Evolutionary conservation across 1,140 invertebrate species (phyloP).

Genomic region (Drosophila rufa): DNA sequence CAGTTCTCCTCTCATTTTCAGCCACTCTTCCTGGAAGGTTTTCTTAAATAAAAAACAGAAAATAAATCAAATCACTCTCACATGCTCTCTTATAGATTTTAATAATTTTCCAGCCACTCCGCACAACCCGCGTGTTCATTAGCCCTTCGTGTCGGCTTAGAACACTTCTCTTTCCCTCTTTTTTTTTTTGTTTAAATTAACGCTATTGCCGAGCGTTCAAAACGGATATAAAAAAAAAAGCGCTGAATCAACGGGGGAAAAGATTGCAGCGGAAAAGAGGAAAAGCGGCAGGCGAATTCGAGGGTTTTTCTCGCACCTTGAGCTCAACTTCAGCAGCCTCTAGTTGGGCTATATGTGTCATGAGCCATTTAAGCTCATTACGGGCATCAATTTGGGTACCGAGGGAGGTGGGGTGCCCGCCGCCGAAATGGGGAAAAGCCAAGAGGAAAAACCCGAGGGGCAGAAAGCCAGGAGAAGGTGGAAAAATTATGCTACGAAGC

Average conservation of each 20-base stretch:
- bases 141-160: constrained; percentile 3
- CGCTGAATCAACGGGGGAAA: constrained; percentile 14
- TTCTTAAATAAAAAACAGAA: no score
- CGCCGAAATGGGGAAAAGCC: not conserved
- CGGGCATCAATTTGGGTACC: constrained; percentile 80
- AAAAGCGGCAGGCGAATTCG: constrained; percentile 25
- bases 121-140: constrained; percentile 7
- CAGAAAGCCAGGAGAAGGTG: constrained; percentile 1
- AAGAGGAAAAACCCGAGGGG: constrained; percentile 15
- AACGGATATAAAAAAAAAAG: not conserved
- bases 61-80: not conserved
- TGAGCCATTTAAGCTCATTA: constrained; percentile 85
- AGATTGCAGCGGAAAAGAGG: constrained; percentile 8
- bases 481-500: constrained; percentile 47
- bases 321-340: constrained; percentile 22
- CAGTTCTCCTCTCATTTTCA: no score
- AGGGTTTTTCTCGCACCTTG: constrained; percentile 33
- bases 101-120: not conserved
- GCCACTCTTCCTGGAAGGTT: not conserved
- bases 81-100: not conserved
- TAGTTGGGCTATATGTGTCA: constrained; percentile 72
- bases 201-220: constrained; percentile 5
- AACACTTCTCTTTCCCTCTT: not conserved
- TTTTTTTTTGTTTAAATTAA: constrained; percentile 11
- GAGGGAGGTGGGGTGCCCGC: not conserved